phyloP scores from a whole-genome alignment of 1,140 invertebrate species.

The Drosophila ananassae region DNA sequence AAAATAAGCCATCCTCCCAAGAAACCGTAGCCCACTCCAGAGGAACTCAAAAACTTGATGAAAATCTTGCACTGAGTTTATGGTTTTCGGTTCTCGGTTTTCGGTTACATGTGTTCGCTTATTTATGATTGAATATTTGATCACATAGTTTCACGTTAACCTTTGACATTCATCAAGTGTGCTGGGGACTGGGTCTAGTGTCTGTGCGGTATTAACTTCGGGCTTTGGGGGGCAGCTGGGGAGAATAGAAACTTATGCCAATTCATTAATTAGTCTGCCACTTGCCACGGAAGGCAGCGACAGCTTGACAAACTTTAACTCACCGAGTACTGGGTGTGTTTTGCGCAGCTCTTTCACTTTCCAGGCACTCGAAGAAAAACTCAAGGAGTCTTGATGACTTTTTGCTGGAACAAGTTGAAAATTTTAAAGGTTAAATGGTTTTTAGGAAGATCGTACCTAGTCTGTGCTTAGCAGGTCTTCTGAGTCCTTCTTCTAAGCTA shows the following conservation, averaged over 20 bases:
- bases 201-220: not conserved
- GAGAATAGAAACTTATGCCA: constrained; percentile 69
- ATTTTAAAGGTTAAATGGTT: no score
- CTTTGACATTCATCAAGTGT: constrained; percentile 51
- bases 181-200: not conserved
- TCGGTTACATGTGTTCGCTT: not conserved
- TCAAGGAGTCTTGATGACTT: no score
- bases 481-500: no score
- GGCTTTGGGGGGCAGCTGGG: not conserved
- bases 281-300: constrained; percentile 54
- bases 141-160: constrained; percentile 18
- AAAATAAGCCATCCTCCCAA: not conserved
- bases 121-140: constrained; percentile 15
- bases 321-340: not conserved
- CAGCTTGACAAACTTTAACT: constrained; percentile 59
- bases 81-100: not conserved
- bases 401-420: no score
- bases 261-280: constrained; percentile 80
- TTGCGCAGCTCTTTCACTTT: not conserved
- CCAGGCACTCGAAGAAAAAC: not conserved
- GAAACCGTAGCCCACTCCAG: constrained; percentile 3
- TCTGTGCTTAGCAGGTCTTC: no score
- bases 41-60: constrained; percentile 2
- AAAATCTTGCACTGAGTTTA: constrained; percentile 1
- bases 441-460: no score